Evolutionary conservation across 2,113 vertebrate genomes (phyloP), one percentile per base, ranked within the genome.

Genomic region (Atherinomorus stipes): DNA sequence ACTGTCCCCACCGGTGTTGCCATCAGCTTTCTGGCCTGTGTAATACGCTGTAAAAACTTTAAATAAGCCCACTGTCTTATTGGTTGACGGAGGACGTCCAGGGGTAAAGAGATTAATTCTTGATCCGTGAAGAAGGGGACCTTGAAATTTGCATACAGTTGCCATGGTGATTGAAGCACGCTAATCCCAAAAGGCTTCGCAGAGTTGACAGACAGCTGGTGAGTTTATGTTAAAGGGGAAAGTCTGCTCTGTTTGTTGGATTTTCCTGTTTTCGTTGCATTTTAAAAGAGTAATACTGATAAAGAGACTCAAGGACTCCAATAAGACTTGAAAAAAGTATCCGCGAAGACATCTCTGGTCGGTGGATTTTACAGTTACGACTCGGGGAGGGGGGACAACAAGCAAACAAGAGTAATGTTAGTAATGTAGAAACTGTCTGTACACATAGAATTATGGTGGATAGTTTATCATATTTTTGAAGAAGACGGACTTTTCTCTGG

Each of bases 131-230:
- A 76, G 52, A 85, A 44, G 65, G 21, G 63, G 73, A 73, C 63
- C 40, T 31, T 66, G 51, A 56, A 58, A 73, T 71, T 21, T 19
- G 26, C 57, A 58, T 40, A 25, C 26, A 23, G 90, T 91, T 88
- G 19, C 78, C 85, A 85, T 85, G 80, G 88, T 22, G 84, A 87
- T 7, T 25, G 42, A 25, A 13, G 23, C 50, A 54, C 54, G 59
- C 84, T 38, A 13, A 45, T 38, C 52, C 77, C 40, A 45, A 53
- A n/a, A n/a, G 1, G 50, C 19, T 51, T n/a, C 42, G 11, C 34
- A 31, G n/a, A 49, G 74, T 57, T 38, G 34, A 67, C 57, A n/a
- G 25, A 42, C 22, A 28, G 58, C 63, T n/a, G 21, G 19, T 49
- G 79, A 81, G 77, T 83, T 85, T 69, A 26, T 67, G 68, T 78